Base-by-base conservation (phyloP, 2,797 vertebrate genomes). In the Coranthus polyacanthus region DNA sequence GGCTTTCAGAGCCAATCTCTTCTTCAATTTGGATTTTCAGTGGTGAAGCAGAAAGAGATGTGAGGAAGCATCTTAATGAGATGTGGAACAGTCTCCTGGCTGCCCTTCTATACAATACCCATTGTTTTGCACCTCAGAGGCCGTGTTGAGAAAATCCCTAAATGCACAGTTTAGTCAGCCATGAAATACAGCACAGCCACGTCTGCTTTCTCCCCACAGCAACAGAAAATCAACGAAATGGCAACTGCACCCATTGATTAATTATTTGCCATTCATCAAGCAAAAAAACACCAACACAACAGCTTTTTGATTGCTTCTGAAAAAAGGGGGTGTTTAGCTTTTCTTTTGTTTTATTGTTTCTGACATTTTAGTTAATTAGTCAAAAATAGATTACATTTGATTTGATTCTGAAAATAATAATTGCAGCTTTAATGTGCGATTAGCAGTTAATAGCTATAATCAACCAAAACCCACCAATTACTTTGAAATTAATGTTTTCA, bases 51-150 rank as follows among this genome's bases (percentile, higher is more conserved):
- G 68, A 77, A 53, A 70, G 54, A 68, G 60, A 76, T 58, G 50
- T 11, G 6, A 73, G 47, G 59, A 54, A 59, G 78, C 61, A 56
- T 83, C 21, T 52, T 69, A 82, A 90, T 84, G 63, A 84, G 79
- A 73, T 43, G 44, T 62, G 54, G 39, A 67, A 32, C 39, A 9
- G 49, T 59, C 55, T 80, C 44, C 41, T 73, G 50, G 38, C 53
- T 61, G 57, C 47, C n/a, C 29, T 16, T 69, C 49, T 37, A 24
- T 61, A 77, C 54, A 78, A 61, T 45, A 29, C 18, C 59, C 41
- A 75, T 73, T 88, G 84, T 89, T 85, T 76, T 49, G 18, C 32
- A 39, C 32, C 49, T 75, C 21, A 49, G 64, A 61, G 50, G 41
- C 38, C 0, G 13, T 49, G 43, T 75, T 36, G 65, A 77, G 32